Percentiles rank a stretch among this genome's conserved stretches.
phyloP scores from a whole-genome alignment of 2,113 vertebrate genomes.

The Clinocottus analis region DNA sequence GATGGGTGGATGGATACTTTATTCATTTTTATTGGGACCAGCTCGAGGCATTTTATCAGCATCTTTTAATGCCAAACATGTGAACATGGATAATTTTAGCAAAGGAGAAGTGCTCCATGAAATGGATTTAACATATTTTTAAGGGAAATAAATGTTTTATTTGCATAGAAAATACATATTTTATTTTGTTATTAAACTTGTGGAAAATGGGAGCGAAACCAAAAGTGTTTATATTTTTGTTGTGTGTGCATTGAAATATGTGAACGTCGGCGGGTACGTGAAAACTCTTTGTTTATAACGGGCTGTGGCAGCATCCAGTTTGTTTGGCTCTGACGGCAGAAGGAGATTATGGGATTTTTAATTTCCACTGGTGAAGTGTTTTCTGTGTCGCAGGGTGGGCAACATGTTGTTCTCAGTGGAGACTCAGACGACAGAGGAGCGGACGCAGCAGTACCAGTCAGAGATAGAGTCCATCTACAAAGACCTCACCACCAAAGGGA shows the following conservation, averaged over 20 bases:
- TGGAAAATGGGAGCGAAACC: background rate
- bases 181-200: too few species aligned
- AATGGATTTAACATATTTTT: background rate
- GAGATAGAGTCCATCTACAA: constrained; percentile 98
- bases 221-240: background rate
- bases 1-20: too few species aligned
- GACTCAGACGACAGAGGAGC: constrained; percentile 96
- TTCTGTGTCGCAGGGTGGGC: constrained; percentile 85
- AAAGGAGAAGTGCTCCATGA: background rate
- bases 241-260: background rate
- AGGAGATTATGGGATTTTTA: background rate
- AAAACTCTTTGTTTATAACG: background rate
- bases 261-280: background rate
- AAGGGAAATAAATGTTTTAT: background rate
- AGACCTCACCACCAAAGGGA: constrained; percentile 95
- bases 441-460: constrained; percentile 95
- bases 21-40: background rate
- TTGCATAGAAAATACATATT: background rate
- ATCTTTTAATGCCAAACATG: background rate
- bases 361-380: background rate
- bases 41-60: background rate
- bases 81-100: background rate
- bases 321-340: background rate
- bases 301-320: background rate
- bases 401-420: constrained; percentile 98